Evolutionary conservation across 2,797 vertebrate species (phyloP).

Genomic region (Melanotaenia maccullochi): DNA sequence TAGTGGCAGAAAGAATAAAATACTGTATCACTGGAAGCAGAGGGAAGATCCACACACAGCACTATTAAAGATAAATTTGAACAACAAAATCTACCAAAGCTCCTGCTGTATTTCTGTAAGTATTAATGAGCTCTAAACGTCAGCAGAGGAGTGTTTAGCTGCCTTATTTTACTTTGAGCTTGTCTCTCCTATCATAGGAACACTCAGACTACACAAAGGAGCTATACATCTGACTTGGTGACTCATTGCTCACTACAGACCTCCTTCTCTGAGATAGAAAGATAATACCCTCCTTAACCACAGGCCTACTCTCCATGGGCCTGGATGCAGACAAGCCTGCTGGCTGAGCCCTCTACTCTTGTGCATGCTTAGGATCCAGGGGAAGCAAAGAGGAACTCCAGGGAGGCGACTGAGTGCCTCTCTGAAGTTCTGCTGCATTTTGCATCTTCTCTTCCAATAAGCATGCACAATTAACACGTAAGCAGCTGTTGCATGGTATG

Average conservation of each 20-base stretch:
- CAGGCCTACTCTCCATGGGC: conserved; percentile 61
- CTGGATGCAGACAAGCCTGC: conserved; percentile 44
- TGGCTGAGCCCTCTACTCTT: conserved; percentile 47
- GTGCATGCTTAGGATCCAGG: conserved; percentile 38
- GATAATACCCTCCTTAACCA: conserved; percentile 70
- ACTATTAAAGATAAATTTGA: conserved; percentile 30
- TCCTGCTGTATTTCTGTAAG: conserved; percentile 52
- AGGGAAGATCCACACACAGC: neutral
- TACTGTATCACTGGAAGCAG: neutral
- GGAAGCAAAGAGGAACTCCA: conserved; percentile 24
- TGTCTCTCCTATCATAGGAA: conserved; percentile 56
- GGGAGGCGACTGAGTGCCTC: conserved; percentile 2
- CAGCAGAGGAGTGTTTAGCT: conserved; percentile 14
- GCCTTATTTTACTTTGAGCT: conserved; percentile 28
- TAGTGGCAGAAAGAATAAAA: neutral
- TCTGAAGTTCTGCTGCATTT: neutral
- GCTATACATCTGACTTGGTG: conserved; percentile 65
- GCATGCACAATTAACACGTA: conserved; percentile 5
- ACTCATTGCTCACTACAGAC: conserved; percentile 60
- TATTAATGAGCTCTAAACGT: conserved; percentile 53
- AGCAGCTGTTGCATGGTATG: neutral
- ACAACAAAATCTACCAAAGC: conserved; percentile 29
- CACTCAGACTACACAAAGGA: conserved; percentile 60
- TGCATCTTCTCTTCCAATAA: conserved; percentile 28
- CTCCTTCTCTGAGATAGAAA: conserved; percentile 66